Base-by-base conservation (phyloP, 2,113 vertebrate species). In the Melanocharis versteri region DNA sequence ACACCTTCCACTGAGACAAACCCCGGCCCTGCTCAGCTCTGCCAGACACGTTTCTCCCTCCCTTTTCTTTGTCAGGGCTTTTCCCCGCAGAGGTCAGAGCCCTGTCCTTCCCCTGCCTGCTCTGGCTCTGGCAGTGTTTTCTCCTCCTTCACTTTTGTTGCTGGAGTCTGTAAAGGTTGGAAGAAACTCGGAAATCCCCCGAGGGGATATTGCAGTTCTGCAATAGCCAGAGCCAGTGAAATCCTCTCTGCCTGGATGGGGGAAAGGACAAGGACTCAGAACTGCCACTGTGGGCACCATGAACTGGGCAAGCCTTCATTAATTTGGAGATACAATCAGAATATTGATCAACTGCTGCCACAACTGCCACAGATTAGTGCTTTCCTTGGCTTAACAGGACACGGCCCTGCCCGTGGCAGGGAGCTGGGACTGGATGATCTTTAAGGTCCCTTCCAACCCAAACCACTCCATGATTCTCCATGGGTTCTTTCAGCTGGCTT, bases 131-230 rank as follows among this genome's bases (percentile, higher is more conserved):
- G 31, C 30, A 1, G 18, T 16, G 73, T 61, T 90, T 86, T 83
- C 77, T 73, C 31, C 50, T 86, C 69, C 76, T 95, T 86, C 81
- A 17, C 89, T 93, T 94, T 70, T 80, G 64, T 42, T 90, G 72
- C 86, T 94, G 93, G 83, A 89, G 80, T 75, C 77, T 78, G 65
- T 15, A 35, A 39, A 81, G 78, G 54, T 18, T 35, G 79, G 72
- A 60, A 84, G 77, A 66, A 78, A 50, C 73, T 37, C 37, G 9
- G 89, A 37, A 83, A 83, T 77, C 21, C 76, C 93, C 89, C 18
- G 9, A 58, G 79, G 88, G 91, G 72, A 28, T 66, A 42, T 33
- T 69, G 83, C 88, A 90, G 71, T 42, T 73, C 57, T 80, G 94
- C 79, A 10, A 31, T 53, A 10, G 45, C 21, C 58, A 54, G 72